Evolutionary conservation across 1,140 invertebrate genomes (phyloP), one percentile per base, ranked within the genome.

Genomic region (Tetramorium simillimum): DNA sequence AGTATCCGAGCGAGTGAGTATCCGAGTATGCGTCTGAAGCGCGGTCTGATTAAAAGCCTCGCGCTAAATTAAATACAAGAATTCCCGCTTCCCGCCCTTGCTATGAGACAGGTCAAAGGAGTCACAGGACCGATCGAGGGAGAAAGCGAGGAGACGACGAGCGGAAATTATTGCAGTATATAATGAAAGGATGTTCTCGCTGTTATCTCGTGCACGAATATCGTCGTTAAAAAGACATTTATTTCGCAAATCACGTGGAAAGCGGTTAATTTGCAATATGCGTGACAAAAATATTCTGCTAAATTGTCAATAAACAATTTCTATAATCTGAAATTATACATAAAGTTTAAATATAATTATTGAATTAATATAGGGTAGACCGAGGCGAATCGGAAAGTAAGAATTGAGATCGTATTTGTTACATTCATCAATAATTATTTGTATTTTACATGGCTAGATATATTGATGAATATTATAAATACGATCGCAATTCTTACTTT

Each of bases 51-150:
- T 92, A 92, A 92, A 92, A 92, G 85, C 86, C 86, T 85, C 70
- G 91, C 78, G 91, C 72, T 86, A 92, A 92, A 91, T 92, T 92
- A 92, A 92, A 92, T 92, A 92, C 89, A 87, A 90, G 77, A 88
- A 89, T 90, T 88, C 63, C 43, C 62, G 18, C 62, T 62, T 69
- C 40, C 18, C 33, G 10, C 51, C 21, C 62, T 28, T 12, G 60
- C 28, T 56, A 33, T 72, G 24, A 73, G 37, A 82, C 53, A 40
- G 60, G 63, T 85, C 86, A 80, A 67, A 37, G 28, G 18, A 85
- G 77, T 49, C 18, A 16, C n/a, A 12, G 40, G 21, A 73, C 43
- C 58, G 62, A 89, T 84, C 76, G 72, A 87, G 67, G 58, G 65
- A 21, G 51, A 28, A 67, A 60, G 56, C 53, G 69, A 75, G 7